These are phyloP conservation scores for Gortyna flavago DNA, from an alignment of 2,888 invertebrate species.

Conservation along the genomic window DNA sequence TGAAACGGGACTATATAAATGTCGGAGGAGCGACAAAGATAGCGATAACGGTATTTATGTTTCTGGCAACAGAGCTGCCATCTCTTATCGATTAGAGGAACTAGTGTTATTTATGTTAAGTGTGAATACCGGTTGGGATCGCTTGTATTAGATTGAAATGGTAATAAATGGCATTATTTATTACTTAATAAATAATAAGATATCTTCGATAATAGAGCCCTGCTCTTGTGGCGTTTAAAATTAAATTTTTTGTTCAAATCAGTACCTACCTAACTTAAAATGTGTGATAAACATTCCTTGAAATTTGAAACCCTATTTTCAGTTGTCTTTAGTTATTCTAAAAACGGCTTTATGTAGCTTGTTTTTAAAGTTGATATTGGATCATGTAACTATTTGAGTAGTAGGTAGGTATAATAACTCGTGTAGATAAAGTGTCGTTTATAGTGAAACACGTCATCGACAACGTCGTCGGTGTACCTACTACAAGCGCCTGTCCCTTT, in stretches of 20 bases:
- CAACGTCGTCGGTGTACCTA: background rate
- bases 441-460: background rate
- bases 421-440: background rate
- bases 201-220: background rate
- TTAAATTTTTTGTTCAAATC: background rate
- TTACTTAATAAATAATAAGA: no score
- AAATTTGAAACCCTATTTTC: background rate
- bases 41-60: conserved; percentile 6
- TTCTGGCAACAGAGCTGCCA: conserved; percentile 30
- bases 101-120: conserved; percentile 6
- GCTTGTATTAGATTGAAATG: background rate
- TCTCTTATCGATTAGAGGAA: conserved; percentile 31
- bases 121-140: conserved; percentile 4
- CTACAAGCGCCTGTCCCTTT: background rate
- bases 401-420: background rate
- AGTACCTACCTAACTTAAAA: no score
- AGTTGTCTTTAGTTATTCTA: background rate
- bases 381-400: background rate
- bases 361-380: background rate
- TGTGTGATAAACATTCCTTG: background rate
- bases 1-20: conserved; percentile 16
- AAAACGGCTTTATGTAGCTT: background rate
- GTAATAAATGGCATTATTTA: background rate
- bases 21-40: conserved; percentile 23
- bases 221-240: background rate